Percentiles rank a stretch among this genome's conserved stretches.
phyloP scores from a whole-genome alignment of 2,888 invertebrate species.

The Bruchidius siliquastri region DNA sequence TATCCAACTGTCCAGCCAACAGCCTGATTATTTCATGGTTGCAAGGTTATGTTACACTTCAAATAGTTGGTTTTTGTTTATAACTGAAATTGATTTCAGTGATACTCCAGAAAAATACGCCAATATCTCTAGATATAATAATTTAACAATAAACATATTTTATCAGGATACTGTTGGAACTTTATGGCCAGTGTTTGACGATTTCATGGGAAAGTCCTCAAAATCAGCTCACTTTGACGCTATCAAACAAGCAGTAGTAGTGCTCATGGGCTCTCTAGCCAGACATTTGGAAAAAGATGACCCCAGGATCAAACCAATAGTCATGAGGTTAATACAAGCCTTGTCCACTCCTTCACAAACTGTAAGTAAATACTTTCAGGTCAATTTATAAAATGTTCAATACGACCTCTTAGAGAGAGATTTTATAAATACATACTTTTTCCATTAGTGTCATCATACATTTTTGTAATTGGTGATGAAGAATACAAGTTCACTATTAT shows the following conservation, averaged over 20 bases:
- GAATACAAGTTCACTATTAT: too few relatives aligned
- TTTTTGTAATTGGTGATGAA: too few relatives aligned
- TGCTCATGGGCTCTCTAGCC: conserved; percentile 96
- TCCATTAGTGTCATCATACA: too few relatives aligned
- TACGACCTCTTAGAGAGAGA: neutral
- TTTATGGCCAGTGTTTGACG: conserved; percentile 86
- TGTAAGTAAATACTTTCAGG: conserved; percentile 44
- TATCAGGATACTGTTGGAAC: conserved; percentile 62
- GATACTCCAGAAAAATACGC: too few relatives aligned
- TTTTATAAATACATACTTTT: too few relatives aligned
- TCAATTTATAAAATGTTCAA: neutral
- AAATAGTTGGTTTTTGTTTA: too few relatives aligned
- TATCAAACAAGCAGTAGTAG: conserved; percentile 92
- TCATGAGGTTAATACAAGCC: conserved; percentile 82
- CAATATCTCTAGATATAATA: too few relatives aligned
- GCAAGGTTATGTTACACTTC: too few relatives aligned
- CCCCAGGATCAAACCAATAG: conserved; percentile 88
- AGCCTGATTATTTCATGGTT: too few relatives aligned
- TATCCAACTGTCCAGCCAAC: too few relatives aligned
- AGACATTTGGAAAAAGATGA: conserved; percentile 90
- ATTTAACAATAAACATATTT: neutral
- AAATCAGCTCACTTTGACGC: conserved; percentile 86
- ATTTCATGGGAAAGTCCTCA: conserved; percentile 89
- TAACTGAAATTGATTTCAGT: too few relatives aligned
- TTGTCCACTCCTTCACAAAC: conserved; percentile 95